Evolutionary conservation across 2,888 invertebrate genomes (phyloP), one percentile per base, ranked within the genome.

Genomic region (Rutpela maculata): DNA sequence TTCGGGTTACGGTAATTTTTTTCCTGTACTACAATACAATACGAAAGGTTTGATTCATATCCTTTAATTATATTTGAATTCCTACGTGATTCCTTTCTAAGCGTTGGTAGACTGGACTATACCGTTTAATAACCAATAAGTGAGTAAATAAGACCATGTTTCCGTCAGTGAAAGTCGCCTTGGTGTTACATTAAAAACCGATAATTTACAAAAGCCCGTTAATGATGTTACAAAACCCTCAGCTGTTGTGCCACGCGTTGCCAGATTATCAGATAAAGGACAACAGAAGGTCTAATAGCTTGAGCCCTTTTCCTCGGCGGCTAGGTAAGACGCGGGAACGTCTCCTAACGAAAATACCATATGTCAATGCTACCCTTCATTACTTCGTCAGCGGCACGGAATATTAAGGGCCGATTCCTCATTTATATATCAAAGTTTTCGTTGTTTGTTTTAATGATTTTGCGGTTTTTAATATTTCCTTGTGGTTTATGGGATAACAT

Each of bases 211-310:
- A 77, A 74, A 74, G 74, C 66, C 55, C 74, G 74, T 77, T 77
- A 74, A 77, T 77, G 77, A 55, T 74, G 26, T 19, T 60, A 77
- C 74, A 77, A 74, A 22, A 62, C 12, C 18, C 71, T 82, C 84
- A 82, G 82, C 82, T 82, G 82, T 82, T 80, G 66, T 63, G 80
- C 75, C 81, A 82, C 82, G 80, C 82, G 76, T 78, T 78, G 26
- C 74, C 70, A 76, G 82, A 83, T 84, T 77, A 76, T 68, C 78
- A 79, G 84, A 84, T 83, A 83, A 82, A 78, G 75, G 78, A 79
- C 81, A 77, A 76, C 81, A 83, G 80, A 82, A 80, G 81, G 82
- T 76, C 71, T 55, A 57, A 74, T 75, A 62, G 76, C 65, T 66
- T 43, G 65, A 79, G 78, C 68, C 78, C 77, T 76, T 80, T 81